These are phyloP conservation scores for Pemphigus obesinymphae DNA, from an alignment of 1,140 invertebrate genomes.

Conservation along the genomic window DNA sequence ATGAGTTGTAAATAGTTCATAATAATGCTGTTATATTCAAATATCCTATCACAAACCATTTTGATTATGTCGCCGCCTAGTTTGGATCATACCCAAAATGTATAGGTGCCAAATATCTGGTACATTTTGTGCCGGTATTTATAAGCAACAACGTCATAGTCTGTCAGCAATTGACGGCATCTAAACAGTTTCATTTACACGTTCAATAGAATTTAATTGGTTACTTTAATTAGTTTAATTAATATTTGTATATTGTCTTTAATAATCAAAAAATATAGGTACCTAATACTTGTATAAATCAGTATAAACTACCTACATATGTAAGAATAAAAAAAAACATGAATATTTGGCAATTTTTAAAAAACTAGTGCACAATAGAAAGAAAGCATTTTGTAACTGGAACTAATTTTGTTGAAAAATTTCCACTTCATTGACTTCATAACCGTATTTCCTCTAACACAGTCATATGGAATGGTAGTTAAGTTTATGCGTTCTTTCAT, in stretches of 20 bases:
- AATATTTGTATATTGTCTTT: neutral
- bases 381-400: conserved; percentile 23
- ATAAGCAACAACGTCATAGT: conserved; percentile 35
- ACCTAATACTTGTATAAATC: neutral
- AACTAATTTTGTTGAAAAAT: conserved; percentile 16
- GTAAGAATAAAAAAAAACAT: neutral
- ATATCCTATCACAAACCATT: conserved; percentile 27
- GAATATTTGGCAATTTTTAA: neutral
- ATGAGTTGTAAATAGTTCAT: neutral
- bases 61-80: neutral
- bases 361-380: conserved; percentile 1
- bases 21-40: conserved; percentile 17
- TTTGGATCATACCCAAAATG: neutral
- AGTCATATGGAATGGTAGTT: conserved; percentile 36
- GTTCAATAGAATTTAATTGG: neutral
- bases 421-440: conserved; percentile 36
- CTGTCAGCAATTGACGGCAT: conserved; percentile 3
- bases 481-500: neutral
- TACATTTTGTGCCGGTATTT: conserved; percentile 38
- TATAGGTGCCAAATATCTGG: conserved; percentile 32
- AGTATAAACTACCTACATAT: neutral
- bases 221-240: neutral
- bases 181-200: conserved; percentile 22
- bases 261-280: neutral
- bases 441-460: conserved; percentile 10